phyloP scores from a whole-genome alignment of 2,113 vertebrate species.

The Entelurus aequoreus region DNA sequence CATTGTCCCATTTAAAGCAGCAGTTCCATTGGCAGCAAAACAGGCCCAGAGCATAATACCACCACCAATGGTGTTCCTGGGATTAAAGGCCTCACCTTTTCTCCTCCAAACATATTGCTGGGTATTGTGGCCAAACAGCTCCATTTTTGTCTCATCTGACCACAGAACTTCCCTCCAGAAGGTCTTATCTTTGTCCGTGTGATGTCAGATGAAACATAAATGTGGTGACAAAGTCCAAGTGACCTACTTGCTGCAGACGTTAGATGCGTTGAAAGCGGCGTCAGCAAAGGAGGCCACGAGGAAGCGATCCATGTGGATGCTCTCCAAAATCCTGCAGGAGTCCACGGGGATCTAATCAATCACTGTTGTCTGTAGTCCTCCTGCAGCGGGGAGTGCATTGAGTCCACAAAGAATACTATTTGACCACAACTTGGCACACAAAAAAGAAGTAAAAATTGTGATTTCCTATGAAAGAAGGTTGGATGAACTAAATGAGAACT shows the following conservation, averaged over 20 bases:
- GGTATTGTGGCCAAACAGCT: no score
- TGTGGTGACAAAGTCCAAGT: not conserved
- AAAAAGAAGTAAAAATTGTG: not conserved
- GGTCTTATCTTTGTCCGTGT: no score
- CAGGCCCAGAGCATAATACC: no score
- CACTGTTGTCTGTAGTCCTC: conserved; percentile 32
- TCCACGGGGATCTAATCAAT: conserved; percentile 57
- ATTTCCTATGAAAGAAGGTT: not conserved
- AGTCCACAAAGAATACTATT: conserved; percentile 1
- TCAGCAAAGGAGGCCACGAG: conserved; percentile 34
- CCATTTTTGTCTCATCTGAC: no score
- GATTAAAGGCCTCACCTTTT: no score
- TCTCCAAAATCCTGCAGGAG: conserved; percentile 31
- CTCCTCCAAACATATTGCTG: no score
- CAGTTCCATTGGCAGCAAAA: no score
- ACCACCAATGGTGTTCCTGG: no score
- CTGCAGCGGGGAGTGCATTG: conserved; percentile 7
- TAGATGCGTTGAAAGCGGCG: not conserved
- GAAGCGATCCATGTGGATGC: conserved; percentile 47
- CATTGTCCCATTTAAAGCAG: no score
- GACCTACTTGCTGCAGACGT: not conserved
- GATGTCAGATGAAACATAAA: no score
- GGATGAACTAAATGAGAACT: not conserved
- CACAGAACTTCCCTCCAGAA: no score
- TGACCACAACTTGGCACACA: not conserved